Percentiles rank a stretch among this genome's conserved stretches.
Evolutionary conservation across 2,797 vertebrate species (phyloP).

Genomic region (Chrosomus eos): DNA sequence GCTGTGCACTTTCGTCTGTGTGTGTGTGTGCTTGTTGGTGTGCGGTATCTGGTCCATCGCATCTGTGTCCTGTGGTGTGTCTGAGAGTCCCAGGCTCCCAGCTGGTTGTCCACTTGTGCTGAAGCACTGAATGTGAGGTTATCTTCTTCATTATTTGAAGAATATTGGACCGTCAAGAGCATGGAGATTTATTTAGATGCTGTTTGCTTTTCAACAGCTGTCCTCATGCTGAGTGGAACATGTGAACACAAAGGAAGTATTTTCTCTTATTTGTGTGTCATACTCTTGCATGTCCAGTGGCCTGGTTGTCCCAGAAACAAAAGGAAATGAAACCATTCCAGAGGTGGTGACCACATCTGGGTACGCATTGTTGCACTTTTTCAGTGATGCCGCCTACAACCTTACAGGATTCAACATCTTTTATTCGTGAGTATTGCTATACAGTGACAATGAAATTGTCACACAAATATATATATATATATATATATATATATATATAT

Average conservation of each 20-base stretch:
- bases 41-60: background rate
- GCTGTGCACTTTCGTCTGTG: background rate
- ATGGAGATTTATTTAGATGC: background rate
- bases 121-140: conserved; percentile 5
- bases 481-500: background rate
- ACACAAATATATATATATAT: background rate
- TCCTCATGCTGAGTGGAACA: background rate
- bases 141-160: conserved; percentile 5
- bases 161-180: background rate
- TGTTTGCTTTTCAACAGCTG: background rate
- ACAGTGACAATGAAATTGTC: background rate
- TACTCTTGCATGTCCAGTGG: conserved; percentile 77
- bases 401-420: conserved; percentile 98
- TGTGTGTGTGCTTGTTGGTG: background rate
- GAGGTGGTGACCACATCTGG: conserved; percentile 97
- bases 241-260: background rate
- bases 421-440: conserved; percentile 89
- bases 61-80: conserved; percentile 15
- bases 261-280: background rate
- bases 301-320: conserved; percentile 91
- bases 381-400: conserved; percentile 98
- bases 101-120: conserved; percentile 73
- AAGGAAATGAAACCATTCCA: conserved; percentile 95
- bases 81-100: background rate
- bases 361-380: conserved; percentile 96